These are phyloP conservation scores for Atrichornis clamosus DNA, from an alignment of 2,113 vertebrate species.

Conservation along the genomic window DNA sequence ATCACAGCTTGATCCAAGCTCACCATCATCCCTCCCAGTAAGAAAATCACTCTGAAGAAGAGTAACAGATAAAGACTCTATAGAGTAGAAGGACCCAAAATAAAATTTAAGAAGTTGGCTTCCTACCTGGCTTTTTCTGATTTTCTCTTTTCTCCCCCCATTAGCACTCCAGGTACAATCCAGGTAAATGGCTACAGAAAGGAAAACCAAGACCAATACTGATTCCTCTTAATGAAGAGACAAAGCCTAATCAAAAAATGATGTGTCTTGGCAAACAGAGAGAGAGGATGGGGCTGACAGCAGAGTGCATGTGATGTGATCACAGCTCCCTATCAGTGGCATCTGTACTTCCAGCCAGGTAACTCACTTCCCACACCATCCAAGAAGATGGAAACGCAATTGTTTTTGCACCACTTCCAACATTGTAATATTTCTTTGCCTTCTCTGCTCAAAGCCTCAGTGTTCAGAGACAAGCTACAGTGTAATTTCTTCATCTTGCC, in stretches of 20 bases:
- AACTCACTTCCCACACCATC: neutral
- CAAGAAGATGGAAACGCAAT: neutral
- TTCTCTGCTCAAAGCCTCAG: neutral
- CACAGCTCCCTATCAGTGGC: neutral
- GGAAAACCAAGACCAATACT: neutral
- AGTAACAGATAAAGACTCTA: neutral
- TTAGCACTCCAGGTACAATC: conserved; percentile 96
- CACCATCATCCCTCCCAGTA: neutral
- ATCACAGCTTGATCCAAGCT: conserved; percentile 7
- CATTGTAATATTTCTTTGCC: neutral
- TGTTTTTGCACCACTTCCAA: neutral
- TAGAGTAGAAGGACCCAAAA: neutral
- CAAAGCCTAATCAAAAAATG: neutral
- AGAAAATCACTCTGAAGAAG: neutral
- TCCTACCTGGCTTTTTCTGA: conserved; percentile 94
- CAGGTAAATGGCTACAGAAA: conserved; percentile 87
- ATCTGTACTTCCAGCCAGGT: neutral
- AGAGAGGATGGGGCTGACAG: neutral
- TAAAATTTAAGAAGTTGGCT: neutral
- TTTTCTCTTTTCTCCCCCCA: conserved; percentile 97
- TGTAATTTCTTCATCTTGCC: neutral
- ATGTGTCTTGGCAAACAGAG: neutral
- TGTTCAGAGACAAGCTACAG: neutral
- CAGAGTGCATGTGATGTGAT: neutral
- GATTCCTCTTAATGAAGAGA: neutral